These are phyloP conservation scores for Melanotaenia maccullochi DNA, from an alignment of 2,797 vertebrate genomes.

Conservation along the genomic window DNA sequence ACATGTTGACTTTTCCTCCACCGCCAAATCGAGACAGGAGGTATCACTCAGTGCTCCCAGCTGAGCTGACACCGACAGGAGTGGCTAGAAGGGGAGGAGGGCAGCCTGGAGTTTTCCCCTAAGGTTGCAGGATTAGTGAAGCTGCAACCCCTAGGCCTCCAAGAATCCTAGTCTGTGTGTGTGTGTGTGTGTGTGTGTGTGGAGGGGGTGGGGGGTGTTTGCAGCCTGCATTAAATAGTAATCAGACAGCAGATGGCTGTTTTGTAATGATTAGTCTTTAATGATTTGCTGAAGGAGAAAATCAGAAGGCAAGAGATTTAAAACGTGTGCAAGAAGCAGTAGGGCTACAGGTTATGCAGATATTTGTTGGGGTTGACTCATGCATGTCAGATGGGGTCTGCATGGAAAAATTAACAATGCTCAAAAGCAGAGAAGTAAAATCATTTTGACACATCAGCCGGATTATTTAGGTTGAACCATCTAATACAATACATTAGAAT, in stretches of 20 bases:
- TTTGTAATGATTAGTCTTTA: slow-evolving; percentile 71
- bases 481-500: background rate
- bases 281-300: slow-evolving; percentile 51
- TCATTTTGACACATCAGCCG: background rate
- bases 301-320: slow-evolving; percentile 30
- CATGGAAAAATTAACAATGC: background rate
- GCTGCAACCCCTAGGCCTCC: slow-evolving; percentile 30
- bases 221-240: slow-evolving; percentile 58
- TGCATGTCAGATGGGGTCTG: background rate
- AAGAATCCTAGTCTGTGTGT: slow-evolving; percentile 23
- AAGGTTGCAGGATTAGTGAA: slow-evolving; percentile 22
- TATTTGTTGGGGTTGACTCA: background rate
- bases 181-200: background rate
- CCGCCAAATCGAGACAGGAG: slow-evolving; percentile 10
- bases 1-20: slow-evolving; percentile 12
- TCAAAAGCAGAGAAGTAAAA: background rate
- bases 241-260: slow-evolving; percentile 63
- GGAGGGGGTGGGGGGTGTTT: slow-evolving; percentile 1
- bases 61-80: slow-evolving; percentile 34
- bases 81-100: background rate
- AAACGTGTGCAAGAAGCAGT: slow-evolving; percentile 48
- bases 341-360: slow-evolving; percentile 9
- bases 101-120: slow-evolving; percentile 10
- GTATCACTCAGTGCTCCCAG: slow-evolving; percentile 34
- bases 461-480: background rate